Conservation (phyloP, 2,888 invertebrate species). For the Epirrhoe tristata region DNA sequence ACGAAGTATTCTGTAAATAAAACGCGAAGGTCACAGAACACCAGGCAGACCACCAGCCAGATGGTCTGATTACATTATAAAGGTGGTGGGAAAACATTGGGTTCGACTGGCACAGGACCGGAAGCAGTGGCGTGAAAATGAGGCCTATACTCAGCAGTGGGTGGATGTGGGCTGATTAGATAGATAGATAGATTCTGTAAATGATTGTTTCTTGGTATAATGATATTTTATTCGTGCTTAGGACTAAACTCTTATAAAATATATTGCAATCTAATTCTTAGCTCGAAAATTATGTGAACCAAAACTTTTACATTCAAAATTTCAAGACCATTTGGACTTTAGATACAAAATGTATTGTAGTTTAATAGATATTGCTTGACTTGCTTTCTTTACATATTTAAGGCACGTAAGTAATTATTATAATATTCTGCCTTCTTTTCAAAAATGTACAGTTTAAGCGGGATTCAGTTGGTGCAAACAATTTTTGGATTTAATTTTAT, state of each 20-base stretch:
- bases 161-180: too few relatives aligned
- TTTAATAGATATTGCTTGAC: not conserved
- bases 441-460: not conserved
- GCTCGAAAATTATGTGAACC: not conserved
- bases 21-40: too few relatives aligned
- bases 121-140: too few relatives aligned
- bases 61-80: too few relatives aligned
- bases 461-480: not conserved
- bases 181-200: too few relatives aligned
- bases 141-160: too few relatives aligned
- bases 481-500: not conserved
- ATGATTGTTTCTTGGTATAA: not conserved
- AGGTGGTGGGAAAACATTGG: too few relatives aligned
- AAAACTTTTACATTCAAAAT: not conserved
- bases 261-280: not conserved
- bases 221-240: not conserved
- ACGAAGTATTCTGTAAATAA: too few relatives aligned
- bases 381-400: not conserved
- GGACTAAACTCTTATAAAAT: not conserved
- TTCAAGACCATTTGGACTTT: not conserved
- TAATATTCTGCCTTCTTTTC: not conserved
- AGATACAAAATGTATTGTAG: not conserved
- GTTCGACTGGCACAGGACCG: too few relatives aligned
- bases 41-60: too few relatives aligned
- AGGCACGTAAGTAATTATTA: not conserved